phyloP scores from a whole-genome alignment of 2,113 vertebrate genomes.

The Pituophis catenifer region DNA sequence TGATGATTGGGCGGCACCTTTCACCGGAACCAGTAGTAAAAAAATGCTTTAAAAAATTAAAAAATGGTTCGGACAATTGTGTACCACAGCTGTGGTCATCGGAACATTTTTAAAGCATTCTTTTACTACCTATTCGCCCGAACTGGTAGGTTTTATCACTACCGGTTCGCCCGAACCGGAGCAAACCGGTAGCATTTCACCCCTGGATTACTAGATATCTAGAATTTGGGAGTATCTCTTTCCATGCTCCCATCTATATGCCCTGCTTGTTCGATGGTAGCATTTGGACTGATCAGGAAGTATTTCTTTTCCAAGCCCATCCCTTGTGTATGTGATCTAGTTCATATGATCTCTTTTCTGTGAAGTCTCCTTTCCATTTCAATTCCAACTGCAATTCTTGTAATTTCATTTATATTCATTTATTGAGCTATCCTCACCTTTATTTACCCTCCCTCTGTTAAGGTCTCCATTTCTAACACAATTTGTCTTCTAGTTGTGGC shows the following conservation, averaged over 20 bases:
- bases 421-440: neutral
- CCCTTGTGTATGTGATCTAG: neutral
- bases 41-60: too few species aligned
- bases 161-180: too few species aligned
- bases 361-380: neutral
- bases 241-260: neutral
- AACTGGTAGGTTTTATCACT: too few species aligned
- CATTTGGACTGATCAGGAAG: neutral
- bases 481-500: neutral
- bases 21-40: too few species aligned
- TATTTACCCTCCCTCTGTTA: neutral
- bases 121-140: too few species aligned
- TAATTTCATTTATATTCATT: neutral
- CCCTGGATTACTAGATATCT: neutral
- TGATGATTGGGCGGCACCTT: too few species aligned
- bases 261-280: neutral
- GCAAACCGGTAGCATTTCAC: too few species aligned
- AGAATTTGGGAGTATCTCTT: neutral
- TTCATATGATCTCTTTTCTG: neutral
- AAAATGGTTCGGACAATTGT: too few species aligned
- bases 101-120: too few species aligned
- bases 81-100: too few species aligned
- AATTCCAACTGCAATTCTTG: neutral
- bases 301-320: neutral
- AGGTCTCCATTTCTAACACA: neutral